phyloP scores from a whole-genome alignment of 2,888 invertebrate species.

The Escarpia spicata region DNA sequence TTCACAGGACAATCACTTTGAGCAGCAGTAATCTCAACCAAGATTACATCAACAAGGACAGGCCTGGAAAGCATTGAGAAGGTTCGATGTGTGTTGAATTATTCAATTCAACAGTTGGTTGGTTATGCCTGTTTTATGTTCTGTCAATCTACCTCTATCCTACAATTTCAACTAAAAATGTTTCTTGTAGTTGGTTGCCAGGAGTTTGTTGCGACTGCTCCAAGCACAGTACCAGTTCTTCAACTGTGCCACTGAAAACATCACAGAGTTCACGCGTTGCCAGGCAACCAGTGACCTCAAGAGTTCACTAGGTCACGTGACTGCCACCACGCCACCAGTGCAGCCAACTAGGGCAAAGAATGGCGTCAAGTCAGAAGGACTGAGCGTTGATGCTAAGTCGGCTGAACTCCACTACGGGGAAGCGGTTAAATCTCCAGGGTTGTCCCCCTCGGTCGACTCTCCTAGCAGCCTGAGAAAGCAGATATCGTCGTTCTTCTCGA shows the following conservation, averaged over 20 bases:
- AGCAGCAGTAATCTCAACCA: background rate
- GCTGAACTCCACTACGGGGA: background rate
- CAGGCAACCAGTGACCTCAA: conserved; percentile 21
- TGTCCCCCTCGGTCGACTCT: conserved; percentile 27
- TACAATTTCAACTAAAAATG: background rate
- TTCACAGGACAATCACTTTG: background rate
- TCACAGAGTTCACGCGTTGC: conserved; percentile 27
- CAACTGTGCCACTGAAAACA: conserved; percentile 27
- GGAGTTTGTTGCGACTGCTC: conserved; percentile 25
- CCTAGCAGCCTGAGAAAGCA: conserved; percentile 13
- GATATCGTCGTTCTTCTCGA: conserved; percentile 31
- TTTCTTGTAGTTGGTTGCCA: conserved; percentile 32
- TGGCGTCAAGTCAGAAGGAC: background rate
- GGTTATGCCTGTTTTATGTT: background rate
- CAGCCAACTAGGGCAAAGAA: background rate
- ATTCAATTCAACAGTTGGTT: background rate
- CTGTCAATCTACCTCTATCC: background rate
- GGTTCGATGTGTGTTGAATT: background rate
- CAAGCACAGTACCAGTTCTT: conserved; percentile 35
- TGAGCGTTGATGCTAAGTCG: background rate
- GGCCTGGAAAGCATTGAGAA: background rate
- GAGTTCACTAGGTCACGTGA: background rate
- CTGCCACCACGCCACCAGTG: conserved; percentile 13
- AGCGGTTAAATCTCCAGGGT: conserved; percentile 21
- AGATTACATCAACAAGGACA: background rate